phyloP scores from a whole-genome alignment of 2,113 vertebrate species.

The Abramis brama region DNA sequence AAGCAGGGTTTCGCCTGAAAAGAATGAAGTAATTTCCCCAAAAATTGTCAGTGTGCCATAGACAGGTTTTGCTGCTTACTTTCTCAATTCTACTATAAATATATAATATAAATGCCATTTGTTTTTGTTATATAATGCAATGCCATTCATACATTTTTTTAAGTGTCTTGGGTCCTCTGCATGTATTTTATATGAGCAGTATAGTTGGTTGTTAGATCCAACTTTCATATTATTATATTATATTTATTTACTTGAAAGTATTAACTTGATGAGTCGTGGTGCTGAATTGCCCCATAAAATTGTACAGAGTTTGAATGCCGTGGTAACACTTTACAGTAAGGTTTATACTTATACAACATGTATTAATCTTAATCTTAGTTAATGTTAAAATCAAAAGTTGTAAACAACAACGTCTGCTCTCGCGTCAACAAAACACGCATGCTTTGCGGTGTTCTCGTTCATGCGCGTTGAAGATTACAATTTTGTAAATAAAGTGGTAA shows the following conservation, averaged over 20 bases:
- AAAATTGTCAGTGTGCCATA: neutral
- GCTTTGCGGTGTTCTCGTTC: too few species aligned
- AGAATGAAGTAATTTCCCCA: slow-evolving; percentile 18
- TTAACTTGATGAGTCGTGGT: neutral
- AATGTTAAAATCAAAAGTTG: neutral
- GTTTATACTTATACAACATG: neutral
- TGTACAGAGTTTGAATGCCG: neutral
- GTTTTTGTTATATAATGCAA: neutral
- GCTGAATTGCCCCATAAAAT: neutral
- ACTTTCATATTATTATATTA: too few species aligned
- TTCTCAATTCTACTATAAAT: neutral
- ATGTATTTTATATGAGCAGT: neutral
- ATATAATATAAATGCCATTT: neutral
- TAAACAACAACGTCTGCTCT: too few species aligned
- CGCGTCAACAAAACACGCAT: too few species aligned
- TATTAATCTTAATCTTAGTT: neutral
- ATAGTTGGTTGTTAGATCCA: neutral
- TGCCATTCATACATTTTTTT: neutral
- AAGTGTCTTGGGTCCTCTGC: neutral
- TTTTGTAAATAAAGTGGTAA: too few species aligned
- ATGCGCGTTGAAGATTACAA: too few species aligned
- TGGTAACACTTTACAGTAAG: neutral
- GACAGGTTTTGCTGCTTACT: slow-evolving; percentile 25
- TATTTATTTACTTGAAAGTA: neutral
- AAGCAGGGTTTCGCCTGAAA: slow-evolving; percentile 34